Conservation (phyloP, 2,113 vertebrate genomes). For the Ornithorhynchus anatinus region DNA sequence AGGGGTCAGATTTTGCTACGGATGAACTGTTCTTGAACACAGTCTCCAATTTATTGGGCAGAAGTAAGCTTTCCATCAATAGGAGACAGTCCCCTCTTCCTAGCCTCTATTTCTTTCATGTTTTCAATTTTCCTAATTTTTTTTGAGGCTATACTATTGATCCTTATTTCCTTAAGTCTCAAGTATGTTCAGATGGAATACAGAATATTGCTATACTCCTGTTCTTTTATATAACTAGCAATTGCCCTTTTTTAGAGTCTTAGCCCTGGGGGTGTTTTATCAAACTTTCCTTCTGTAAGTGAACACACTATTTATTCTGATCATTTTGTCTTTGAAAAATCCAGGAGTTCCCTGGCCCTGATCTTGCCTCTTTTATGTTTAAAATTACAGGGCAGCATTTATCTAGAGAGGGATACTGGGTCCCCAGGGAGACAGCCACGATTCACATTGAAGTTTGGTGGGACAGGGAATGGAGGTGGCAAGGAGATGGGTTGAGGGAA, state of each 20-base stretch:
- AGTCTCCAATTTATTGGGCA: constrained; percentile 6
- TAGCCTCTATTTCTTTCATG: background rate
- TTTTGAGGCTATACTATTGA: background rate
- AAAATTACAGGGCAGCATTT: background rate
- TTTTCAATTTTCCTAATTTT: constrained; percentile 6
- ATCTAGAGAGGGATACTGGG: background rate
- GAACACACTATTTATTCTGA: background rate
- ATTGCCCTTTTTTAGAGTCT: background rate
- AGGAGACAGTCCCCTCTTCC: background rate
- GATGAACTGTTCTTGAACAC: constrained; percentile 12
- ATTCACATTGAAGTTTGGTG: background rate
- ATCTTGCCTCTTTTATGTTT: background rate
- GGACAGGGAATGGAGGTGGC: background rate
- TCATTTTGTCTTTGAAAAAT: background rate
- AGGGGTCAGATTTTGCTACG: constrained; percentile 15
- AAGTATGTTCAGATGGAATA: background rate
- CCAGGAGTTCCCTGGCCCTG: background rate
- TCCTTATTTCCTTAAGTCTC: background rate
- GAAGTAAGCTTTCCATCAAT: constrained; percentile 17
- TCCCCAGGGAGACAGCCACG: background rate
- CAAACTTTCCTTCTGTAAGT: background rate
- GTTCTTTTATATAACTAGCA: background rate
- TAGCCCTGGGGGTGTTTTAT: background rate
- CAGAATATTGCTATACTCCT: background rate
- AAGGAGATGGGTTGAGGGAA: background rate